Evolutionary conservation across 2,888 invertebrate genomes (phyloP).

Genomic region (Ophion slaviceki): DNA sequence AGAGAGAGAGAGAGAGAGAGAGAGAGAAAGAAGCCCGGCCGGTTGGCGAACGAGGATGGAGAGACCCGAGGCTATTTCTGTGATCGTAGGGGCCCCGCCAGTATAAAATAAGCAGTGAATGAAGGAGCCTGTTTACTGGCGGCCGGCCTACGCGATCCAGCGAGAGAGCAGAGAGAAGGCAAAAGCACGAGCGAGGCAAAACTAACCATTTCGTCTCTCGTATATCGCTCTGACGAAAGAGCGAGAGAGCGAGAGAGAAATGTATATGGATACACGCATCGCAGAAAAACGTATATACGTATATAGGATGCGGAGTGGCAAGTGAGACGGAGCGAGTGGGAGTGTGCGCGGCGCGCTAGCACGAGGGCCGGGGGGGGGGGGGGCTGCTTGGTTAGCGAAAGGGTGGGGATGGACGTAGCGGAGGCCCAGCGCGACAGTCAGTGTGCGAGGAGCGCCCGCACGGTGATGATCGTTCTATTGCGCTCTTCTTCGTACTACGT

Average conservation of each 20-base stretch:
- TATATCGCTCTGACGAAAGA: slow-evolving; percentile 23
- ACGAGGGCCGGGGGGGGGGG: slow-evolving; percentile 49
- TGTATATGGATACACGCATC: slow-evolving; percentile 4
- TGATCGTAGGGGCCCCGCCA: slow-evolving; percentile 78
- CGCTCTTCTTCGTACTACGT: slow-evolving; percentile 37
- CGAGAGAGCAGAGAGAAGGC: slow-evolving; percentile 65
- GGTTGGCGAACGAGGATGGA: slow-evolving; percentile 70
- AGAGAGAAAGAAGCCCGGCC: slow-evolving; percentile 48
- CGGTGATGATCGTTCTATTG: slow-evolving; percentile 74
- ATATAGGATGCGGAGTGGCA: not conserved
- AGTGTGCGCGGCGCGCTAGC: slow-evolving; percentile 55
- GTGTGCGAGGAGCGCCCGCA: slow-evolving; percentile 78
- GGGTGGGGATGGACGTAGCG: slow-evolving; percentile 65
- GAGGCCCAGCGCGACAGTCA: slow-evolving; percentile 72
- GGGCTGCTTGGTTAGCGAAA: slow-evolving; percentile 44
- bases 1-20: slow-evolving; percentile 49
- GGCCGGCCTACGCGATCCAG: slow-evolving; percentile 80
- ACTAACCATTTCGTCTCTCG: slow-evolving; percentile 56
- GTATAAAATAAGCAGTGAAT: slow-evolving; percentile 83
- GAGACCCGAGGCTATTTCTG: slow-evolving; percentile 81
- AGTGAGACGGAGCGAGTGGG: slow-evolving; percentile 48
- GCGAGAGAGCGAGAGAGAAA: slow-evolving; percentile 62
- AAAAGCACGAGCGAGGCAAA: slow-evolving; percentile 50
- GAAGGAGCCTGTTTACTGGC: slow-evolving; percentile 83
- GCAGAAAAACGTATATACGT: slow-evolving; percentile 1